phyloP scores from a whole-genome alignment of 2,888 invertebrate genomes.

The Oxyteleia sp. region DNA sequence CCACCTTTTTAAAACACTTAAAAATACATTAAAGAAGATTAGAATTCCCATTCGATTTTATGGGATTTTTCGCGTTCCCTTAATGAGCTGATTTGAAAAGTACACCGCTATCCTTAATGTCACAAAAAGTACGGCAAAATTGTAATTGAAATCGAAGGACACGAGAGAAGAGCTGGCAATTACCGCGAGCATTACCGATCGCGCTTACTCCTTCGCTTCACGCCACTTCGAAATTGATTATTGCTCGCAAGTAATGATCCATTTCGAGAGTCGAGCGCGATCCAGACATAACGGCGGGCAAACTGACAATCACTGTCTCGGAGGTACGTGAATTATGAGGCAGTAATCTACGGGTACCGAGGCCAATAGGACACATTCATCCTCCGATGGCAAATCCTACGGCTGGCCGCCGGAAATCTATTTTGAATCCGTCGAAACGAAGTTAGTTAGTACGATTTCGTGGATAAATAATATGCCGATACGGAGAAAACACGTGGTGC shows the following conservation, averaged over 20 bases:
- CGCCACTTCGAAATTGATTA: conserved; percentile 84
- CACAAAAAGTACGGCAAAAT: conserved; percentile 36
- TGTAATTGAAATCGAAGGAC: conserved; percentile 73
- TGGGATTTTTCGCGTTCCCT: no score
- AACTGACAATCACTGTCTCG: conserved; percentile 87
- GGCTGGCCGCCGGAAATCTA: conserved; percentile 65
- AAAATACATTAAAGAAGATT: no score
- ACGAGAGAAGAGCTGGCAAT: conserved; percentile 68
- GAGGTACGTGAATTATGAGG: conserved; percentile 85
- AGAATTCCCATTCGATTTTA: no score
- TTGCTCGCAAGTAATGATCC: conserved; percentile 85
- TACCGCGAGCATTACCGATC: conserved; percentile 69
- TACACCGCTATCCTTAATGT: not conserved
- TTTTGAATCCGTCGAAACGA: conserved; percentile 53
- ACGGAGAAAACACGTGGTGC: conserved; percentile 14
- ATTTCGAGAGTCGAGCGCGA: conserved; percentile 79
- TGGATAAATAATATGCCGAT: conserved; percentile 40
- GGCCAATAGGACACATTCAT: conserved; percentile 77
- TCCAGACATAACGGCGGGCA: conserved; percentile 81
- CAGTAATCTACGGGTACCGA: conserved; percentile 84
- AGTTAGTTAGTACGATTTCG: conserved; percentile 54
- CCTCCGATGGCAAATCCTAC: conserved; percentile 52
- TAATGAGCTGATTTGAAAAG: no score
- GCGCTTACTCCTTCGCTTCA: conserved; percentile 75
- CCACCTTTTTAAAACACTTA: no score